Conservation (phyloP, 1,140 invertebrate genomes). For the Trichomalopsis sarcophagae region DNA sequence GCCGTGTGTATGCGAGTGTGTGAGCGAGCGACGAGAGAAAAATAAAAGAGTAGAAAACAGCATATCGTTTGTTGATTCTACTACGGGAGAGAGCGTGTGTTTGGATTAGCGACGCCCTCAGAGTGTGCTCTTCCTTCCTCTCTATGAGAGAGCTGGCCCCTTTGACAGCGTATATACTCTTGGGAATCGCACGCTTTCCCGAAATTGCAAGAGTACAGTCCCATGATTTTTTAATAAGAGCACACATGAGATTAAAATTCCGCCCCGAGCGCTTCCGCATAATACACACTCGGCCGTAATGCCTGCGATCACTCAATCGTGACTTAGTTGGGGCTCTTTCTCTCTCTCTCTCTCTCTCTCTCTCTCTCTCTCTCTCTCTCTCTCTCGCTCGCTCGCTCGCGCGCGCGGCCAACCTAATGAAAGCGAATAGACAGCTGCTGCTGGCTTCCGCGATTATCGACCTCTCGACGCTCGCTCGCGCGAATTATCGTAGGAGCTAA, state of each 20-base stretch:
- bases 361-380: not conserved
- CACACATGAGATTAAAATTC: not conserved
- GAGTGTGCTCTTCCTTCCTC: too few relatives aligned
- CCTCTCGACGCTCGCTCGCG: constrained; percentile 21
- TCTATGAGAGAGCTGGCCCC: too few relatives aligned
- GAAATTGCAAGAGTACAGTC: too few relatives aligned
- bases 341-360: not conserved
- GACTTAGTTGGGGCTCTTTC: constrained; percentile 49
- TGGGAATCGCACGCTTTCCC: too few relatives aligned
- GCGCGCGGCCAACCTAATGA: constrained; percentile 56
- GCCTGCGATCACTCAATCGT: constrained; percentile 52
- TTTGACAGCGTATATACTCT: too few relatives aligned
- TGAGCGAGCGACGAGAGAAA: constrained; percentile 2
- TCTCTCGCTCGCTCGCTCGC: not conserved
- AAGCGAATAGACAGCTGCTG: constrained; percentile 53
- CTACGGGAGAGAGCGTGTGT: not conserved
- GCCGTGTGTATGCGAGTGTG: not conserved
- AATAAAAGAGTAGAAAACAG: not conserved
- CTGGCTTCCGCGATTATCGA: constrained; percentile 55
- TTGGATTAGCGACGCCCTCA: not conserved
- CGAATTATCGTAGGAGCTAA: constrained; percentile 57
- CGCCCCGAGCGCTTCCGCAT: constrained; percentile 48
- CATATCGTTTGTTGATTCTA: constrained; percentile 25
- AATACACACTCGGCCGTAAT: constrained; percentile 35
- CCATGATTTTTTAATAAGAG: not conserved